Conservation (phyloP, 2,888 invertebrate species). For the Dorcus hopei region DNA sequence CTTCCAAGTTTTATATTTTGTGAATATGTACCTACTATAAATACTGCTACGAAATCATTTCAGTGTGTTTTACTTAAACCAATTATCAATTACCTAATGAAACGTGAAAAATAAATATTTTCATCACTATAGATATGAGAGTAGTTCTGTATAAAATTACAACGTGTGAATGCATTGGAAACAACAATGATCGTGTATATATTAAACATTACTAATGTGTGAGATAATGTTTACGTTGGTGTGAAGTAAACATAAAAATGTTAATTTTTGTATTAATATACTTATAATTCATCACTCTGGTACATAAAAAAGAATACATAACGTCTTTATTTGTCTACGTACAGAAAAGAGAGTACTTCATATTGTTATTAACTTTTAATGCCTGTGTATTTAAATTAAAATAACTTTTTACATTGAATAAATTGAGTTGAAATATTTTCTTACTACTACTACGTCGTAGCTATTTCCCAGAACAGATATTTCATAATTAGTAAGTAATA, state of each 20-base stretch:
- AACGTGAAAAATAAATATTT: conserved; percentile 41
- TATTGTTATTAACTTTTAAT: conserved; percentile 25
- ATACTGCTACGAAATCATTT: conserved; percentile 41
- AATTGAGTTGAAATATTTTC: neutral
- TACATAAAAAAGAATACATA: conserved; percentile 10
- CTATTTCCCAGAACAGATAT: too few species aligned
- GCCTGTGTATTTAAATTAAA: conserved; percentile 10
- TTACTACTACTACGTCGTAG: neutral
- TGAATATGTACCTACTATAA: conserved; percentile 10
- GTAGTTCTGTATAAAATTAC: conserved; percentile 33
- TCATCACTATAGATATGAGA: conserved; percentile 45
- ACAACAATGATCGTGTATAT: conserved; percentile 35
- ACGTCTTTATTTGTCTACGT: conserved; percentile 33
- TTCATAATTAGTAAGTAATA: neutral
- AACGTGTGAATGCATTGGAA: conserved; percentile 35
- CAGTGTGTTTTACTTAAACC: conserved; percentile 41
- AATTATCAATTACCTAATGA: conserved; percentile 10
- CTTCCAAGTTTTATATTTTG: conserved; percentile 14
- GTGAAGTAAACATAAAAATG: conserved; percentile 30
- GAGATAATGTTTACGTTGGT: conserved; percentile 32
- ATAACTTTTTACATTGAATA: neutral
- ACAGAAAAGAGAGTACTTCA: conserved; percentile 20
- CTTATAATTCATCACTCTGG: conserved; percentile 16
- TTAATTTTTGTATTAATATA: conserved; percentile 20
- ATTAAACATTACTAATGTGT: conserved; percentile 35